Percentiles rank a stretch among this genome's conserved stretches.
Conservation (phyloP, 1,140 invertebrate genomes). For the Oncopeltus fasciatus region DNA sequence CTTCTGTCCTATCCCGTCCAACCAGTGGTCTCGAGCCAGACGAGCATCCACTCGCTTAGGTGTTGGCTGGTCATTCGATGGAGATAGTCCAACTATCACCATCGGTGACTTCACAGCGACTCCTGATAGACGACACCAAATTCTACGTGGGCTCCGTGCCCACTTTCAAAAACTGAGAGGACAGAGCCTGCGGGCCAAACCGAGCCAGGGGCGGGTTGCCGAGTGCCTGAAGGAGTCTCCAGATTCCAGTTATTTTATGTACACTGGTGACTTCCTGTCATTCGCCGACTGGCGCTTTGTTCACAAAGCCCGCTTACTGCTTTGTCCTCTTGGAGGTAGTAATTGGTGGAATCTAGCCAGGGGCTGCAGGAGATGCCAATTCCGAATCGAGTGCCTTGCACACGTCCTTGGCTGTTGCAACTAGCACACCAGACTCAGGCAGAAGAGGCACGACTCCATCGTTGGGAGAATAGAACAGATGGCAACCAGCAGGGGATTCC, state of each 20-base stretch:
- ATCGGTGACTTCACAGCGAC: neutral
- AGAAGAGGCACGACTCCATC: conserved; percentile 1
- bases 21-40: neutral
- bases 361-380: conserved; percentile 15
- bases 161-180: neutral
- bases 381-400: neutral
- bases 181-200: neutral
- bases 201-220: conserved; percentile 16
- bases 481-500: neutral
- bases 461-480: neutral
- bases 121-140: neutral
- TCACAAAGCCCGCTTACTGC: conserved; percentile 22
- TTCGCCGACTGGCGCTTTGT: conserved; percentile 27
- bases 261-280: conserved; percentile 14
- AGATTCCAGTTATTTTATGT: conserved; percentile 16
- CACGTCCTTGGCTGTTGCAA: neutral
- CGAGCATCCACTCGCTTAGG: neutral
- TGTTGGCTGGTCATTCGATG: neutral
- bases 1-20: conserved; percentile 1
- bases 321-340: conserved; percentile 18
- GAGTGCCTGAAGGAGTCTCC: neutral
- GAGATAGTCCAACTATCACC: neutral
- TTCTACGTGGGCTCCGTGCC: neutral
- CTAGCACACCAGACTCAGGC: neutral
- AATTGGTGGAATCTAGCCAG: neutral